A percentile compares a stretch with the other conserved stretches of the same genome.
phyloP scores from a whole-genome alignment of 1,140 invertebrate species.

The Drosophila insularis region DNA sequence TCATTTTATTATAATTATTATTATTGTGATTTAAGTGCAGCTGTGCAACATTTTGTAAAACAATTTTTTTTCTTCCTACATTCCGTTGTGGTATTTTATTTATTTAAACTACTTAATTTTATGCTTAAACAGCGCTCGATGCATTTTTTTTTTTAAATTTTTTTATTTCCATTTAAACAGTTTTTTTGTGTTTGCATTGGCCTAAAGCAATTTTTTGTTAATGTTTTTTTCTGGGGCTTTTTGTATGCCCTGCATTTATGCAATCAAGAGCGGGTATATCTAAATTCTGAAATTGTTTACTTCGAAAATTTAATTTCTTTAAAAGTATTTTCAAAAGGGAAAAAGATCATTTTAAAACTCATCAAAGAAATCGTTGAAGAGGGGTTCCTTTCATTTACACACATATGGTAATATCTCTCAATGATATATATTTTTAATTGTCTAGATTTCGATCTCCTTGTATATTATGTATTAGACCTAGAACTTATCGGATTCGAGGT shows the following conservation, averaged over 20 bases:
- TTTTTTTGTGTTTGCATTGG: conserved; percentile 39
- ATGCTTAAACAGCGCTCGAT: conserved; percentile 73
- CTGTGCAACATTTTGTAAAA: conserved; percentile 51
- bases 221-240: conserved; percentile 28
- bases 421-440: too few relatives aligned
- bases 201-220: conserved; percentile 21
- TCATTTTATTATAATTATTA: conserved; percentile 46
- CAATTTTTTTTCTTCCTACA: conserved; percentile 42
- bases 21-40: conserved; percentile 49
- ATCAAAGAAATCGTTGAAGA: too few relatives aligned
- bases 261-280: neutral
- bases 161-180: conserved; percentile 47
- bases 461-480: too few relatives aligned
- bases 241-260: conserved; percentile 1
- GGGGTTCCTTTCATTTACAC: too few relatives aligned
- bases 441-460: too few relatives aligned
- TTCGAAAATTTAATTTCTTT: too few relatives aligned
- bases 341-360: too few relatives aligned
- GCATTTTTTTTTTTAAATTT: conserved; percentile 44
- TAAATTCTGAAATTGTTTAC: neutral
- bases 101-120: conserved; percentile 81
- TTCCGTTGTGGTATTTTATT: conserved; percentile 50
- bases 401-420: too few relatives aligned
- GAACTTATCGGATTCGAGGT: too few relatives aligned
- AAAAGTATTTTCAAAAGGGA: too few relatives aligned